phyloP scores from a whole-genome alignment of 2,797 vertebrate species.

The Sebastolobus alascanus region DNA sequence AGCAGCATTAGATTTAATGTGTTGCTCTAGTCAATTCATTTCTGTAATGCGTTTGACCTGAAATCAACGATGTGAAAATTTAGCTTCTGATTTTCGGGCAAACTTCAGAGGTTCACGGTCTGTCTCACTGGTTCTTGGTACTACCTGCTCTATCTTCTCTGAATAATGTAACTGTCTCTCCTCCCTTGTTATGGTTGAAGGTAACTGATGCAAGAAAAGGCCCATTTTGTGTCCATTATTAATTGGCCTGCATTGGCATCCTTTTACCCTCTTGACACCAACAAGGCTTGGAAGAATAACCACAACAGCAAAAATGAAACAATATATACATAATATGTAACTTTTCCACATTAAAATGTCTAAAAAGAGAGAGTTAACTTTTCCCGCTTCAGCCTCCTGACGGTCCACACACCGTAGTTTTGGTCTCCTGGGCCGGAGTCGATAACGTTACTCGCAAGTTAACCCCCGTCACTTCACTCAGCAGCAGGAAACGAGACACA shows the following conservation, averaged over 20 bases:
- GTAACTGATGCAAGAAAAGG: background rate
- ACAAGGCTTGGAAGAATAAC: background rate
- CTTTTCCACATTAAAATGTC: background rate
- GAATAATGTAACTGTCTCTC: background rate
- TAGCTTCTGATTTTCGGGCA: slow-evolving; percentile 11
- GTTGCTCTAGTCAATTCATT: slow-evolving; percentile 55
- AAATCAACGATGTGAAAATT: slow-evolving; percentile 42
- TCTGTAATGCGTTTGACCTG: slow-evolving; percentile 54
- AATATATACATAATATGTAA: background rate
- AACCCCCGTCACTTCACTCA: too few species aligned
- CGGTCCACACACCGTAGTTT: too few species aligned
- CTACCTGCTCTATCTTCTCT: background rate
- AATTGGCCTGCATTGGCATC: background rate
- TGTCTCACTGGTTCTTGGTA: background rate
- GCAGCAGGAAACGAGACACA: too few species aligned
- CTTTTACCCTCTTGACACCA: background rate
- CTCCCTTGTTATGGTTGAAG: background rate
- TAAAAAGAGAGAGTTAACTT: too few species aligned
- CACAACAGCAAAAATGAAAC: background rate
- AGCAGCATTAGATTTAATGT: slow-evolving; percentile 69
- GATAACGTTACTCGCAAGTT: too few species aligned
- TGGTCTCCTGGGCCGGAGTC: too few species aligned
- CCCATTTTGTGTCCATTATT: background rate
- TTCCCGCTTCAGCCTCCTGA: too few species aligned
- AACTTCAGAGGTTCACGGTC: background rate